These are phyloP conservation scores for Deroplatys truncata DNA, from an alignment of 2,888 invertebrate species.

Conservation along the genomic window DNA sequence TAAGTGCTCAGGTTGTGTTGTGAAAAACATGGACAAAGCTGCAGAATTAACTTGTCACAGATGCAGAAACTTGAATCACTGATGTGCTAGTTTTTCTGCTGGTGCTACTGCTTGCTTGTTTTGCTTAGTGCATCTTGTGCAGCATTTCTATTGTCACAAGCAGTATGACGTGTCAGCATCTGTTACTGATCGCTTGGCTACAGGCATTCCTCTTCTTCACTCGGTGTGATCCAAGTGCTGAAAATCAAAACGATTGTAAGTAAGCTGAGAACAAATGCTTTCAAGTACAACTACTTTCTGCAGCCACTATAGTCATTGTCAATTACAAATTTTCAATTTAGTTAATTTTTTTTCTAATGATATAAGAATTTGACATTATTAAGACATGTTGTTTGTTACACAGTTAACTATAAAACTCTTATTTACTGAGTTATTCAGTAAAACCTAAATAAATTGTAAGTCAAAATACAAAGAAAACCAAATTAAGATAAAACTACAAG, in stretches of 20 bases:
- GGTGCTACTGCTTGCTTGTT: not conserved
- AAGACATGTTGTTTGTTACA: no score
- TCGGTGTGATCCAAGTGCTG: not conserved
- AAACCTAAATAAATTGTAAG: no score
- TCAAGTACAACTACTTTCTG: no score
- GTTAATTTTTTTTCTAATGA: no score
- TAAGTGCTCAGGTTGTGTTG: not conserved
- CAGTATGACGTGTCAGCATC: not conserved
- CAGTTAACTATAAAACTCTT: no score
- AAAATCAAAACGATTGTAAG: not conserved
- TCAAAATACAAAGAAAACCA: no score
- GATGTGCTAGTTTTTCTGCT: not conserved
- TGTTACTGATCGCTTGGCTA: not conserved
- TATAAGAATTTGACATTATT: no score
- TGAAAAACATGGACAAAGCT: not conserved
- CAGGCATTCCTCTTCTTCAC: not conserved
- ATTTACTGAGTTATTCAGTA: no score
- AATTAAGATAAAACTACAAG: no score
- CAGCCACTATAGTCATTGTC: no score
- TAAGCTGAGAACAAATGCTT: not conserved
- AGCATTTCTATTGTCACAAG: not conserved
- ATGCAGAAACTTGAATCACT: not conserved
- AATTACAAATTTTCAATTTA: no score
- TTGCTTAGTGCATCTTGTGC: not conserved
- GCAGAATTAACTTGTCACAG: not conserved